Evolutionary conservation across 2,113 vertebrate genomes (phyloP).

Genomic region (Sitta europaea): DNA sequence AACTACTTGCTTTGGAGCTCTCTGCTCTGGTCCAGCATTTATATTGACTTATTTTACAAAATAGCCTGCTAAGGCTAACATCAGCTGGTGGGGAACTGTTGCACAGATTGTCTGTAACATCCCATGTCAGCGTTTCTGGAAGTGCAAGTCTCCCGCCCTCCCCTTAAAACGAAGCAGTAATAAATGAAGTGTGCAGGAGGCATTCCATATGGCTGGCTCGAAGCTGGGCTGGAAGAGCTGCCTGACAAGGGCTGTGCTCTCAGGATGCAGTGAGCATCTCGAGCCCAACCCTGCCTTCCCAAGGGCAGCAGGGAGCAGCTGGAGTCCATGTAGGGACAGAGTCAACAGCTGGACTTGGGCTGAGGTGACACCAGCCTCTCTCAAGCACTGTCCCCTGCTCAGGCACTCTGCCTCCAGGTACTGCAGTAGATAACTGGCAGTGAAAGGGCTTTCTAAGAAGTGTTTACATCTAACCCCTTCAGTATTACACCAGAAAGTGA

Average conservation of each 20-base stretch:
- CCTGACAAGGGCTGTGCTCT: neutral
- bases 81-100: neutral
- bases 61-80: neutral
- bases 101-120: neutral
- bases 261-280: rapidly evolving
- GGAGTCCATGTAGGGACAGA: neutral
- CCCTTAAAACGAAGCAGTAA: neutral
- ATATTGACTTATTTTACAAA: neutral
- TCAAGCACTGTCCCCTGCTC: neutral
- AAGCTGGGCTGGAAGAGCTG: neutral
- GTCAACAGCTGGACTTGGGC: neutral
- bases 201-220: neutral
- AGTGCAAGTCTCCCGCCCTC: neutral
- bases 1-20: neutral
- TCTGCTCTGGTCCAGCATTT: neutral
- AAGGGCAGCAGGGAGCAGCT: neutral
- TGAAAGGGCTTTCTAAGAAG: neutral
- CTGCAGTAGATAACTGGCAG: neutral
- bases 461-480: neutral
- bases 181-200: neutral
- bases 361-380: neutral
- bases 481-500: neutral
- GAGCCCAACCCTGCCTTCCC: neutral
- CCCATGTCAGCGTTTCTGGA: neutral
- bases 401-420: neutral